Evolutionary conservation across 2,888 invertebrate species (phyloP).

Genomic region (Tachina fera): DNA sequence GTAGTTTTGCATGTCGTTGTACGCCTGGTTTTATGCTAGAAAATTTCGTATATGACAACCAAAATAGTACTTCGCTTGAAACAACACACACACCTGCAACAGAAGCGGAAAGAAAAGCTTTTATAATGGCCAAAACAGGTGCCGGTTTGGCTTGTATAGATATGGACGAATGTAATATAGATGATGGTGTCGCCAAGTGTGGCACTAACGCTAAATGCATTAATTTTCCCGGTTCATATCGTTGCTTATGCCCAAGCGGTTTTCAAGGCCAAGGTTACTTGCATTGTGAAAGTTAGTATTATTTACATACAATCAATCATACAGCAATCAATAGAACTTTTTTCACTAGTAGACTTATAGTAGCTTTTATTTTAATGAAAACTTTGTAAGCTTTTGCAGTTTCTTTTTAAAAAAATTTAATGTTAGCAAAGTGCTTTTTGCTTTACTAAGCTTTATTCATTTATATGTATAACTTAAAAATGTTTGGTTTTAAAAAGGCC

Average conservation of each 20-base stretch:
- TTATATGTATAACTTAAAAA: background rate
- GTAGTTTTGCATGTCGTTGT: slow-evolving; percentile 90
- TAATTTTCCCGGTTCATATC: slow-evolving; percentile 91
- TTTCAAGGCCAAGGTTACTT: slow-evolving; percentile 90
- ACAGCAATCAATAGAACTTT: background rate
- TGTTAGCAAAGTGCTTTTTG: background rate
- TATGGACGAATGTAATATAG: slow-evolving; percentile 88
- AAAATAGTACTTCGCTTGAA: slow-evolving; percentile 55
- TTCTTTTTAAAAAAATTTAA: background rate
- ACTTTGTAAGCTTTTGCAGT: slow-evolving; percentile 62
- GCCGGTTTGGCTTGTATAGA: slow-evolving; percentile 87
- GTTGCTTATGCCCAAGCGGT: slow-evolving; percentile 90
- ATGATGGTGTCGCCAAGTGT: slow-evolving; percentile 89
- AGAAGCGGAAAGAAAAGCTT: slow-evolving; percentile 63
- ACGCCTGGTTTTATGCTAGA: slow-evolving; percentile 87
- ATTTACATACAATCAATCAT: background rate
- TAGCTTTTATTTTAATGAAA: slow-evolving; percentile 20
- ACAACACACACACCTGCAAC: slow-evolving; percentile 43
- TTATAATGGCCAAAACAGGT: slow-evolving; percentile 75
- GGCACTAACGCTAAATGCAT: slow-evolving; percentile 91
- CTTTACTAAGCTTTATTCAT: background rate
- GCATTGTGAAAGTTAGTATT: slow-evolving; percentile 90
- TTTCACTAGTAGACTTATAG: background rate
- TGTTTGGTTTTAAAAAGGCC: too few species aligned
- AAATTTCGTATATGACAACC: slow-evolving; percentile 75